Evolutionary conservation across 2,113 vertebrate species (phyloP).

Genomic region (Peromyscus californicus): DNA sequence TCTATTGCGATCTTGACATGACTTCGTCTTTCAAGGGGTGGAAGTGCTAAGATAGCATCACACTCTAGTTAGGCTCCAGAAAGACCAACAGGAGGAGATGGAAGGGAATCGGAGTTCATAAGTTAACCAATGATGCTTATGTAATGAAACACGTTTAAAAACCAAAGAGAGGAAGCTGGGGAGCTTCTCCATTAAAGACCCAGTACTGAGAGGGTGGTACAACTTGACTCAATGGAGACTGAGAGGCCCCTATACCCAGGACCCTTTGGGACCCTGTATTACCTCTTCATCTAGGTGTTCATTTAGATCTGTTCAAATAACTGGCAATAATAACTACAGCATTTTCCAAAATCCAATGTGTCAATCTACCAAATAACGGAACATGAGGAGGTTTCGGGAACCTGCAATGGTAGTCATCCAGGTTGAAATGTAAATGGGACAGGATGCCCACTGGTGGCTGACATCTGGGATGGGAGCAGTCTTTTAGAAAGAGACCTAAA

Average conservation of each 20-base stretch:
- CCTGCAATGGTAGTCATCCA: not conserved
- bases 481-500: not conserved
- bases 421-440: not conserved
- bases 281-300: not conserved
- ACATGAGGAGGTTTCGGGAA: not conserved
- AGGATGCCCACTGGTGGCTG: not conserved
- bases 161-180: not conserved
- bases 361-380: not conserved
- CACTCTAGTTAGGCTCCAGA: not conserved
- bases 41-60: not conserved
- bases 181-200: not conserved
- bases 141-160: constrained; percentile 6
- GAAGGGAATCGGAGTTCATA: not conserved
- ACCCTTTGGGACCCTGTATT: not conserved
- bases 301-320: not conserved
- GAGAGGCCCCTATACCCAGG: not conserved
- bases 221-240: not conserved
- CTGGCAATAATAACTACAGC: not conserved
- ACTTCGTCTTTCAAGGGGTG: not conserved
- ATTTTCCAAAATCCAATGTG: not conserved
- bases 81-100: not conserved
- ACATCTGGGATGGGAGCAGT: not conserved
- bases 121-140: not conserved
- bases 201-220: not conserved
- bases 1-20: not conserved